These are phyloP conservation scores for Danaus chrysippus DNA, from an alignment of 2,888 invertebrate species.

Conservation along the genomic window DNA sequence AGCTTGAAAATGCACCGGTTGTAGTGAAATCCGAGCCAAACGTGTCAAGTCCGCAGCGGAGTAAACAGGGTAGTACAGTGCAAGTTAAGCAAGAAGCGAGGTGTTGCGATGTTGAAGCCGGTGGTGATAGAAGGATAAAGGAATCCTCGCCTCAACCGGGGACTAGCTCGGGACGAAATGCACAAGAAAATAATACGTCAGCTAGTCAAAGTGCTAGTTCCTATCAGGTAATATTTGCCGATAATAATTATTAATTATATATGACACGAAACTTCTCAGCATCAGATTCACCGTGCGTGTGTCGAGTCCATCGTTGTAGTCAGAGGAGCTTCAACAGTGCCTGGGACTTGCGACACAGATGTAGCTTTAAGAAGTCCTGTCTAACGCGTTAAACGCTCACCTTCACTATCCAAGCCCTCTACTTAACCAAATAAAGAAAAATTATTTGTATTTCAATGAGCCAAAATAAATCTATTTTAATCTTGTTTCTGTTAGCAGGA, in stretches of 20 bases:
- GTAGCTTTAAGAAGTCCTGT: too few relatives aligned
- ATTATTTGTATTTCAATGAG: not conserved
- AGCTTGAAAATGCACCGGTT: conserved; percentile 30
- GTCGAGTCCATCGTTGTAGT: too few relatives aligned
- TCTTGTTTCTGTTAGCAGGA: conserved; percentile 36
- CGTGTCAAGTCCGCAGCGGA: conserved; percentile 25
- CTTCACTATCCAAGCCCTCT: too few relatives aligned
- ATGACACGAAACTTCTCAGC: not conserved
- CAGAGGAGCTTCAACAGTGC: too few relatives aligned
- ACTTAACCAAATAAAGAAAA: too few relatives aligned
- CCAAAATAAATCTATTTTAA: not conserved
- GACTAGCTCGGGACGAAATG: conserved; percentile 50
- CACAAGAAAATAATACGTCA: conserved; percentile 35
- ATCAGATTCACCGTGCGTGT: too few relatives aligned
- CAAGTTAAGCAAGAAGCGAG: conserved; percentile 44
- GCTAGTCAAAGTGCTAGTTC: conserved; percentile 25
- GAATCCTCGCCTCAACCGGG: conserved; percentile 62
- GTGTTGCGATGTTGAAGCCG: conserved; percentile 40
- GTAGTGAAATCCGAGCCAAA: conserved; percentile 53
- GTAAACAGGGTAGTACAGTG: conserved; percentile 35
- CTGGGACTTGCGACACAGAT: too few relatives aligned
- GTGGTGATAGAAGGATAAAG: conserved; percentile 47
- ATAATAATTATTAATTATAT: conserved; percentile 6
- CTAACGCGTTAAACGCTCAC: too few relatives aligned
- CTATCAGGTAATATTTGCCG: conserved; percentile 41